Percentiles rank a stretch among this genome's conserved stretches.
phyloP scores from a whole-genome alignment of 2,797 vertebrate species.

The Notamacropus eugenii region DNA sequence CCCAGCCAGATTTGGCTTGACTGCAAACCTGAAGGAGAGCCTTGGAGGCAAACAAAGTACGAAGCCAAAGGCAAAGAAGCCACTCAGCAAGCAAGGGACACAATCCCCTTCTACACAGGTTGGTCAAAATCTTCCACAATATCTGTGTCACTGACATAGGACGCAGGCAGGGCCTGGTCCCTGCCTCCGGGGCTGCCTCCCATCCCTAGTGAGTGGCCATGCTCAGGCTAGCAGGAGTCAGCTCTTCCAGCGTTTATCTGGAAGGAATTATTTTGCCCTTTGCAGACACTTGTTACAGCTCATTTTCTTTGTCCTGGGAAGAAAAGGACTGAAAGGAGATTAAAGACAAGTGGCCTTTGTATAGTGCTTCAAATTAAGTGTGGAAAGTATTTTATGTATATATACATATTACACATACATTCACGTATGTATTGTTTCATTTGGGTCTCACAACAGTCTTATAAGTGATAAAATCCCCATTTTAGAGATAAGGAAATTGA shows the following conservation, averaged over 20 bases:
- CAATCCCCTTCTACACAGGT: slow-evolving; percentile 73
- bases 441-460: not conserved
- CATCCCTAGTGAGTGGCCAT: not conserved
- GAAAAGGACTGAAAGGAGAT: not conserved
- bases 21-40: slow-evolving; percentile 79
- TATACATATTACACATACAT: too few species aligned
- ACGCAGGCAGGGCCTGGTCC: not conserved
- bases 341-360: not conserved
- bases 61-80: slow-evolving; percentile 48
- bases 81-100: slow-evolving; percentile 60
- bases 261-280: not conserved
- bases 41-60: slow-evolving; percentile 45
- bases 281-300: not conserved
- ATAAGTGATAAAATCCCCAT: not conserved
- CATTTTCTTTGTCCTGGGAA: not conserved
- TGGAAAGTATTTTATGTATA: not conserved
- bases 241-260: not conserved
- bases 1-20: slow-evolving; percentile 84
- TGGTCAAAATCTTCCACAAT: slow-evolving; percentile 74
- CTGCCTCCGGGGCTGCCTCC: not conserved
- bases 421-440: not conserved
- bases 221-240: not conserved
- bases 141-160: not conserved
- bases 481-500: not conserved
- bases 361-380: not conserved